These are phyloP conservation scores for Melanotaenia pygmaea DNA, from an alignment of 2,797 vertebrate genomes.

Conservation along the genomic window DNA sequence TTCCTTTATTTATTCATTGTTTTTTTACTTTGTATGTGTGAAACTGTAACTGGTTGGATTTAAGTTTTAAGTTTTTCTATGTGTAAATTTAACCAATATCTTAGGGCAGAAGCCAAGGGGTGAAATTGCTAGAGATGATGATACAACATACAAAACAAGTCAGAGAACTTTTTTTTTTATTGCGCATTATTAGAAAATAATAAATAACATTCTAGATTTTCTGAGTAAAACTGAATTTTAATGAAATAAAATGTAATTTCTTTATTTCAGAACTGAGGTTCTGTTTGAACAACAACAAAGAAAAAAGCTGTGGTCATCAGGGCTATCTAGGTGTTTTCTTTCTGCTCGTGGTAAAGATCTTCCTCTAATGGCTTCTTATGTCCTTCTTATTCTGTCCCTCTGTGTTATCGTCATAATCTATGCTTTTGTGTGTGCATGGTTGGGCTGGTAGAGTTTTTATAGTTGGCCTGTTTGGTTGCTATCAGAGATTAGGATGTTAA, in stretches of 20 bases:
- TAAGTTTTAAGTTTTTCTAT: too few species aligned
- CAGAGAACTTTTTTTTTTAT: too few species aligned
- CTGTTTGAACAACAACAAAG: constrained; percentile 14
- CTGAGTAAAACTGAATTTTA: too few species aligned
- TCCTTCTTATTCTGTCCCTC: constrained; percentile 44
- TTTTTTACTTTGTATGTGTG: too few species aligned
- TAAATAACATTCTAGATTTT: too few species aligned
- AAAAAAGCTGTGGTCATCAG: constrained; percentile 43
- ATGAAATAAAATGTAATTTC: too few species aligned
- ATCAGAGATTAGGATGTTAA: constrained; percentile 81
- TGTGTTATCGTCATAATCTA: constrained; percentile 66
- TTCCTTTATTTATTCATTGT: too few species aligned
- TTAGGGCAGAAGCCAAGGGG: not conserved
- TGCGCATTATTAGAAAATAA: too few species aligned
- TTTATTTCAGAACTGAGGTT: not conserved
- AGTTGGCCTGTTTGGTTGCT: constrained; percentile 74
- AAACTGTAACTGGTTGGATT: too few species aligned
- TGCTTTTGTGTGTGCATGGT: constrained; percentile 34
- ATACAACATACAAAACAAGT: too few species aligned
- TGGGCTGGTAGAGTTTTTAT: constrained; percentile 66
- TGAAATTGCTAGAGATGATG: not conserved
- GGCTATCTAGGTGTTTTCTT: constrained; percentile 54
- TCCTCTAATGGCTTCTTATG: constrained; percentile 62
- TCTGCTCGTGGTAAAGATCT: constrained; percentile 53
- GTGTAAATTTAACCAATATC: too few species aligned